phyloP scores from a whole-genome alignment of 2,888 invertebrate species.

The Acanthosepion esculentum region DNA sequence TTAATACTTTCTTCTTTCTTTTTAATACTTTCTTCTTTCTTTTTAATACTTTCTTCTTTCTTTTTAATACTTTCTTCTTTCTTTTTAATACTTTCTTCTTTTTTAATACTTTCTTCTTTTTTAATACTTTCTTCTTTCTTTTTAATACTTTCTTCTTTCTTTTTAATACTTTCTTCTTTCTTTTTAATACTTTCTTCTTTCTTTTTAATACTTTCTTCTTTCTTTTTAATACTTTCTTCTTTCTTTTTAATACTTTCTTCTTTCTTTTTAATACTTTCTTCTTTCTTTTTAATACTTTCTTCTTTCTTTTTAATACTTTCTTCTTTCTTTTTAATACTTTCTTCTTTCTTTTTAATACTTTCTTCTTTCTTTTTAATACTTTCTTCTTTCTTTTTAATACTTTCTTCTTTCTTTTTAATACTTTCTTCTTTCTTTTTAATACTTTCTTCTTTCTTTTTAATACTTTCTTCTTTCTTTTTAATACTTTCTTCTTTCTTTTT shows the following conservation, averaged over 20 bases:
- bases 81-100: no score
- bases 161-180: no score
- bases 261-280: not conserved
- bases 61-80: no score
- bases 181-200: no score
- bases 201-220: not conserved
- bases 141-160: no score
- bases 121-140: no score
- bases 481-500: not conserved
- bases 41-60: no score
- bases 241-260: not conserved
- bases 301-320: not conserved
- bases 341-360: not conserved
- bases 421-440: not conserved
- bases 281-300: not conserved
- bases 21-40: not conserved
- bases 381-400: not conserved
- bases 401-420: not conserved
- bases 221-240: not conserved
- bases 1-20: no score
- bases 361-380: not conserved
- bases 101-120: no score
- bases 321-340: not conserved
- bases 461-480: not conserved
- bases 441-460: not conserved